Base-by-base conservation (phyloP, 2,113 vertebrate genomes). In the Ploceus nigricollis region DNA sequence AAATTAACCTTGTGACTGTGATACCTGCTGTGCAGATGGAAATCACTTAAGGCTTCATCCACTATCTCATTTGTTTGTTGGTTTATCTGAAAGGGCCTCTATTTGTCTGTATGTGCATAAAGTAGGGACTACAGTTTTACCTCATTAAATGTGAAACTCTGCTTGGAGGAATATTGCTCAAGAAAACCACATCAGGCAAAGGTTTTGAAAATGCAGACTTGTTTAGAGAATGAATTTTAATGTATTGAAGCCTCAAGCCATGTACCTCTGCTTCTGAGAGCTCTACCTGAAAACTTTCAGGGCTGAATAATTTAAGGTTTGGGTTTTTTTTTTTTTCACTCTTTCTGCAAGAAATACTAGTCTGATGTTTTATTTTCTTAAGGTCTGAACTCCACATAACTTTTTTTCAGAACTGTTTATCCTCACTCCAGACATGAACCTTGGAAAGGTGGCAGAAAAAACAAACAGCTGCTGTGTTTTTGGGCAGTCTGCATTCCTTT, bases 391-490 rank as follows among this genome's bases (percentile, higher is more conserved):
- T 96, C 79, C 84, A 93, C 90, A 95, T 95, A 73, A 79, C 85
- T 94, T 89, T 93, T 94, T 95, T 96, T 94, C 81, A 65, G 93
- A 95, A 94, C 97, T 98, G 95, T 97, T 97, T 98, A 97, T 98
- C 96, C 94, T 97, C 96, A 97, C 96, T 98, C 96, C 97, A 98
- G 98, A 98, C 97, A 83, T 97, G 97, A 97, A 97, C 97, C 92
- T 97, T 97, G 97, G 97, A 97, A 98, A 98, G 97, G 97, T 98
- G 97, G 98, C 97, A 98, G 97, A 97, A 96, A 97, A 98, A 98
- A 97, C 97, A 98, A 98, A 97, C 89, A 96, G 92, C 96, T 96
- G 96, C 95, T 94, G 90, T 98, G 93, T 97, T 97, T 96, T 71
- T 92, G 97, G 95, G 96, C 96, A 97, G 98, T 98, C 97, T 98